Evolutionary conservation across 2,113 vertebrate genomes (phyloP).

Genomic region (Cyanoramphus novaezelandiae): DNA sequence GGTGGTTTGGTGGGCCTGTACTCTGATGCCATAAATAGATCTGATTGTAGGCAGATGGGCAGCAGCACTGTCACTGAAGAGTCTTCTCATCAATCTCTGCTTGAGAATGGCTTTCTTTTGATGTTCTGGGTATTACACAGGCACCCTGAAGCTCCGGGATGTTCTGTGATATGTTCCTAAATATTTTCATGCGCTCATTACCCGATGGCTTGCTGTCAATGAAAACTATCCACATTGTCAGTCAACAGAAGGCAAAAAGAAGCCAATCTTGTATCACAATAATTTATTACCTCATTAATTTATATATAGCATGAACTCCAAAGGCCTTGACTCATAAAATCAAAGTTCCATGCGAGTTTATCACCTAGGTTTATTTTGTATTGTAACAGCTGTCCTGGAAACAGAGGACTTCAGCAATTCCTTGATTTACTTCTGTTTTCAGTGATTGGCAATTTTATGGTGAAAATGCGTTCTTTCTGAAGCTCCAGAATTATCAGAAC

Average conservation of each 20-base stretch:
- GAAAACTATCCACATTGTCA: neutral
- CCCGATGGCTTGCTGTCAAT: neutral
- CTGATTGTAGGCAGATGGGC: neutral
- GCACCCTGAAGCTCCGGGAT: neutral
- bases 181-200: accelerated
- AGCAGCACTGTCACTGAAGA: neutral
- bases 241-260: neutral
- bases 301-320: neutral
- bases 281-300: neutral
- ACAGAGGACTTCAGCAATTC: neutral
- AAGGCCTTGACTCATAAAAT: neutral
- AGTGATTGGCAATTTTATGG: neutral
- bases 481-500: neutral
- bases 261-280: neutral
- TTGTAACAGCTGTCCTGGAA: neutral
- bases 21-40: neutral
- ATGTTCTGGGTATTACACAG: neutral
- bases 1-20: neutral
- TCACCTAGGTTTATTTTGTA: neutral
- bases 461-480: neutral
- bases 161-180: neutral
- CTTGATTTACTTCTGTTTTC: neutral
- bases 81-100: neutral
- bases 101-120: neutral
- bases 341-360: neutral